These are phyloP conservation scores for Epinotia nisella DNA, from an alignment of 2,888 invertebrate genomes.

Conservation along the genomic window DNA sequence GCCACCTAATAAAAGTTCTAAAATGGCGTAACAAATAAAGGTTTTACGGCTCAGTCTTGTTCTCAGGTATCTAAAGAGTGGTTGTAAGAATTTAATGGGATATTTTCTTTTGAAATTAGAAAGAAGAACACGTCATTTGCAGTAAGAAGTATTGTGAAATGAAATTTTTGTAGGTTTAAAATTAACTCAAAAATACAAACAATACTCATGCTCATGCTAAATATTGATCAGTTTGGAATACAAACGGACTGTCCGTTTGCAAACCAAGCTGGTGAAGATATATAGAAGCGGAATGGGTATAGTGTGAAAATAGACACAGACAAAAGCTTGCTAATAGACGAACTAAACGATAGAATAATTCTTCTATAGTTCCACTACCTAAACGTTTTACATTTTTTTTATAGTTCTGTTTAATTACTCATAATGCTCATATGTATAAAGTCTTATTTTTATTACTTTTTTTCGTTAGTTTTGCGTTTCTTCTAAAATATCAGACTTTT, in stretches of 20 bases:
- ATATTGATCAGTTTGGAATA: conserved; percentile 23
- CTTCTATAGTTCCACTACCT: not conserved
- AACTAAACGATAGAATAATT: conserved; percentile 47
- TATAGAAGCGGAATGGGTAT: conserved; percentile 48
- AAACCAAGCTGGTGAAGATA: conserved; percentile 35
- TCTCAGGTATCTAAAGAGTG: not conserved
- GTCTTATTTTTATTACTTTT: not conserved
- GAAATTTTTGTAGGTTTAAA: conserved; percentile 19
- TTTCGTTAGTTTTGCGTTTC: not conserved
- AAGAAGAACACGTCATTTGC: not conserved
- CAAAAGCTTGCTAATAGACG: conserved; percentile 66
- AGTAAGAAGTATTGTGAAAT: not conserved
- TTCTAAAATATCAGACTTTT: conserved; percentile 5
- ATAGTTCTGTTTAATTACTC: too few relatives aligned
- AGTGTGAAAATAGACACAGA: conserved; percentile 60
- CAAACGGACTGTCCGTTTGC: conserved; percentile 11
- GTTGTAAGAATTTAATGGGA: too few relatives aligned
- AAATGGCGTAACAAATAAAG: not conserved
- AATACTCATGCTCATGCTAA: conserved; percentile 39
- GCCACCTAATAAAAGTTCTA: too few relatives aligned
- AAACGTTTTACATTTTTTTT: too few relatives aligned
- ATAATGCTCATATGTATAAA: not conserved
- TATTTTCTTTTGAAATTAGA: not conserved
- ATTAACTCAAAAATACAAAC: conserved; percentile 35
- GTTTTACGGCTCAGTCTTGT: not conserved